phyloP scores from a whole-genome alignment of 2,113 vertebrate species.

The Barbus barbus region DNA sequence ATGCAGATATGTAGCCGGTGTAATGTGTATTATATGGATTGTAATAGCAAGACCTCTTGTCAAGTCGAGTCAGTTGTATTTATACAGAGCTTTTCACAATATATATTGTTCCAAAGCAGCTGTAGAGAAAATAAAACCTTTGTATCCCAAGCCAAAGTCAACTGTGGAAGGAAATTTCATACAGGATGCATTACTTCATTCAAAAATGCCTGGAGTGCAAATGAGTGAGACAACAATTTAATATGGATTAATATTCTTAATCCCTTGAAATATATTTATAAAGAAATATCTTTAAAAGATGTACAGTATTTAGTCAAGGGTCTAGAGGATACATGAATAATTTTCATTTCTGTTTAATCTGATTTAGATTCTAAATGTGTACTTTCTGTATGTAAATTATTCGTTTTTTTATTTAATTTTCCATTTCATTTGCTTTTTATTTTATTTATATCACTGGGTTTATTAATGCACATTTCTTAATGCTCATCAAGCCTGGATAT shows the following conservation, averaged over 20 bases:
- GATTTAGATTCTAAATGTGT: no score
- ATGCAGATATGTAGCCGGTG: background rate
- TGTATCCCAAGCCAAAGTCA: background rate
- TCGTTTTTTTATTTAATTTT: no score
- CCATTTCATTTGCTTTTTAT: no score
- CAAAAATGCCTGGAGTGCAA: background rate
- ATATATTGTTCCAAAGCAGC: background rate
- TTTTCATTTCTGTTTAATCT: no score
- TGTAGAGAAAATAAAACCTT: background rate
- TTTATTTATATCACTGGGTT: no score
- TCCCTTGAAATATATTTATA: background rate
- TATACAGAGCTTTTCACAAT: background rate
- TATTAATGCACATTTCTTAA: no score
- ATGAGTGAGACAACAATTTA: background rate
- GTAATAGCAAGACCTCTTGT: background rate
- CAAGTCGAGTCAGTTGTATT: conserved; percentile 7
- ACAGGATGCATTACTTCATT: background rate
- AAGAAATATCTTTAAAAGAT: no score
- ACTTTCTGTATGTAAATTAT: no score
- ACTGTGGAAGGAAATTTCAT: background rate
- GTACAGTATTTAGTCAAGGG: no score
- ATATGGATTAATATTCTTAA: background rate
- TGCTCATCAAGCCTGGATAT: no score
- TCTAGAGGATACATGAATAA: no score
- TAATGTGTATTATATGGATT: conserved; percentile 3